phyloP scores from a whole-genome alignment of 2,888 invertebrate species.

The Urechis unicinctus region DNA sequence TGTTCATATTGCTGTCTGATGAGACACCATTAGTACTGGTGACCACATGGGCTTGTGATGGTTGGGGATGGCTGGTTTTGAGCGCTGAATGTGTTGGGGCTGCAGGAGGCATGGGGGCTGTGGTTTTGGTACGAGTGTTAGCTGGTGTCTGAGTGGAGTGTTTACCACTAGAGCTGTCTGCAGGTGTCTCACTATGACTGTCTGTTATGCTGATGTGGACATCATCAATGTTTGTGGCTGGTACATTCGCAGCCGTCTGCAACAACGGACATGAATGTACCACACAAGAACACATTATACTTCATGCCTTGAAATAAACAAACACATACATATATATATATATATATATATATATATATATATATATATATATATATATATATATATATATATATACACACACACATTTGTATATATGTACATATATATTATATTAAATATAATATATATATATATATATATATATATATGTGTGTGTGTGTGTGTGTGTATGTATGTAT shows the following conservation, averaged over 20 bases:
- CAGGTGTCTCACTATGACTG: not conserved
- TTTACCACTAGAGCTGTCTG: not conserved
- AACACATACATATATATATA: no score
- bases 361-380: no score
- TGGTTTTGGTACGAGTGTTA: not conserved
- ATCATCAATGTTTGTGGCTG: slow-evolving; percentile 40
- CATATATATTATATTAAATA: no score
- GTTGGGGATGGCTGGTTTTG: not conserved
- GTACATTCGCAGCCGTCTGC: slow-evolving; percentile 23
- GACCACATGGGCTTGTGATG: not conserved
- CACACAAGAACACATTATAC: not conserved
- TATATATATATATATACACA: no score
- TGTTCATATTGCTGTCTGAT: not conserved
- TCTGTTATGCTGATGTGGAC: slow-evolving; percentile 30
- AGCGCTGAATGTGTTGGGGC: no score
- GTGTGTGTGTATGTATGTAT: no score
- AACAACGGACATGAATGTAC: not conserved
- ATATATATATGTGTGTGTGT: no score
- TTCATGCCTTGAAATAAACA: no score
- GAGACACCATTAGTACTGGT: not conserved
- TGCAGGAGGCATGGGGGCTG: not conserved
- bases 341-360: no score
- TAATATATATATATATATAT: no score
- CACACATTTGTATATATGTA: no score
- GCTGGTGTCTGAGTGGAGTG: not conserved